Conservation (phyloP, 2,113 vertebrate species). For the Jaculus jaculus region DNA sequence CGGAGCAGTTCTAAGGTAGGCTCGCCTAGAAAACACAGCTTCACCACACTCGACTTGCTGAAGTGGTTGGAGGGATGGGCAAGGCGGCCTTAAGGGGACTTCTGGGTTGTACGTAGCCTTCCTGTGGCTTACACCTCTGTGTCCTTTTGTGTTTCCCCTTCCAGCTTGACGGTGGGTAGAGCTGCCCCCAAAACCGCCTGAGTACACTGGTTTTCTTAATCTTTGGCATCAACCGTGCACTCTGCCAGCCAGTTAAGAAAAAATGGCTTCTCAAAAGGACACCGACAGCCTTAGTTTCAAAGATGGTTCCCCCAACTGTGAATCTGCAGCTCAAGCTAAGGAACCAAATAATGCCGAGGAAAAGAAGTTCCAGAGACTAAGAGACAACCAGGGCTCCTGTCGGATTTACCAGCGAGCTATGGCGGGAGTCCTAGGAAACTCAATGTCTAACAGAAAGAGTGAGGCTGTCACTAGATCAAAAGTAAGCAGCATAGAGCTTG, state of each 20-base stretch:
- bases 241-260: background rate
- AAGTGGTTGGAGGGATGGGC: background rate
- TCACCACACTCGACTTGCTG: background rate
- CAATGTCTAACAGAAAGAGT: background rate
- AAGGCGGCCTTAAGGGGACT: background rate
- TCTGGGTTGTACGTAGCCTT: background rate
- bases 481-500: background rate
- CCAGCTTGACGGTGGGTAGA: background rate
- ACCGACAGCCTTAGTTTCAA: constrained; percentile 79
- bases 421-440: background rate
- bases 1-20: constrained; percentile 52
- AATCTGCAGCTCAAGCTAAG: background rate
- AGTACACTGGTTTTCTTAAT: background rate
- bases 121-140: background rate
- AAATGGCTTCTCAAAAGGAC: constrained; percentile 75
- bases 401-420: constrained; percentile 76
- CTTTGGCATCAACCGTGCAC: background rate
- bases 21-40: constrained; percentile 54
- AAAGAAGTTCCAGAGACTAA: constrained; percentile 12
- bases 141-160: too few species aligned
- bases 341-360: background rate
- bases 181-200: background rate
- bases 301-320: background rate
- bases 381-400: constrained; percentile 59
- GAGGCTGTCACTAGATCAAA: background rate